Percentiles rank a stretch among this genome's conserved stretches.
These are phyloP conservation scores for Sinohyriopsis cumingii DNA, from an alignment of 2,888 invertebrate genomes.

Conservation along the genomic window DNA sequence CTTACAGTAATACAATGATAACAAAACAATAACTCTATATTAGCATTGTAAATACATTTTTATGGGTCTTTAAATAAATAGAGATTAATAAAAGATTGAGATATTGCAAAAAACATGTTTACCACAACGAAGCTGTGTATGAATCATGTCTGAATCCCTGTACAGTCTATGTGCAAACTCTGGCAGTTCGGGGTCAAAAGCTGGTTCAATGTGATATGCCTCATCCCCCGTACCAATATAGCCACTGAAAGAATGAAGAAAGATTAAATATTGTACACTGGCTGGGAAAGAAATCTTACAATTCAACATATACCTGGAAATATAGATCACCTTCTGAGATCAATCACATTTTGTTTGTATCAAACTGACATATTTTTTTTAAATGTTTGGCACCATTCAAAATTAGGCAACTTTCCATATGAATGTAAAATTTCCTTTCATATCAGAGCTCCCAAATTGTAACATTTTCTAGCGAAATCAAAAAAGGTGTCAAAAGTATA, in stretches of 20 bases:
- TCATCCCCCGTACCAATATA: constrained; percentile 46
- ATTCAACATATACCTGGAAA: too few species aligned
- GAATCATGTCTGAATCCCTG: constrained; percentile 42
- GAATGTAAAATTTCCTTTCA: too few species aligned
- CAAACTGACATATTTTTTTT: background rate
- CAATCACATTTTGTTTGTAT: background rate
- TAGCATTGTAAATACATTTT: too few species aligned
- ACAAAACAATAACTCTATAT: too few species aligned
- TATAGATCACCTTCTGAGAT: background rate
- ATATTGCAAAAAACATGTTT: constrained; percentile 8
- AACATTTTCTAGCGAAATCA: too few species aligned
- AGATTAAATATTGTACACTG: background rate
- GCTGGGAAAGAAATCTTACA: background rate
- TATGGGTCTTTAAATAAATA: too few species aligned
- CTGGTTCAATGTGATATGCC: constrained; percentile 62
- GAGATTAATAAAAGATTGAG: too few species aligned
- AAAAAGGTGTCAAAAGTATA: too few species aligned
- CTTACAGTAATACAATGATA: too few species aligned
- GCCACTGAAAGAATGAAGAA: constrained; percentile 48
- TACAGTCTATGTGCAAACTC: constrained; percentile 35
- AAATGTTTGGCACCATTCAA: background rate
- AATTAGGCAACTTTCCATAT: background rate
- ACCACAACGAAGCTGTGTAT: constrained; percentile 47
- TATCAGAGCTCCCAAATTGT: too few species aligned
- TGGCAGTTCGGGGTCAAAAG: constrained; percentile 27